These are phyloP conservation scores for Clarias pachynema DNA, from an alignment of 2,797 vertebrate genomes.

Conservation along the genomic window DNA sequence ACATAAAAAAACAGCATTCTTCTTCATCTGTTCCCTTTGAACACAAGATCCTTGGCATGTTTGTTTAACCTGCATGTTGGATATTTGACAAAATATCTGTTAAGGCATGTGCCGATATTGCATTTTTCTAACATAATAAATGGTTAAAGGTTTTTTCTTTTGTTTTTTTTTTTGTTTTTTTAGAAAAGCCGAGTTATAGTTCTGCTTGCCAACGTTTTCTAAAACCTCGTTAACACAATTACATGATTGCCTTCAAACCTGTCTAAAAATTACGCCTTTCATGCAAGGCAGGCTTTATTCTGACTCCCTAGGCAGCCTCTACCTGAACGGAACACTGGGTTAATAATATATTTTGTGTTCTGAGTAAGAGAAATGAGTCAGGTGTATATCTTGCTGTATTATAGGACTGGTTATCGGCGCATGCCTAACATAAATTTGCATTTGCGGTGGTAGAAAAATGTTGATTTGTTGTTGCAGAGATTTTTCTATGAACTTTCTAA, in stretches of 20 bases:
- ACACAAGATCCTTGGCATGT: constrained; percentile 41
- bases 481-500: constrained; percentile 15
- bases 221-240: background rate
- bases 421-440: constrained; percentile 18
- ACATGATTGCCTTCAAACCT: background rate
- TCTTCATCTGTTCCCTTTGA: constrained; percentile 36
- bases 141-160: background rate
- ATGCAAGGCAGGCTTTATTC: background rate
- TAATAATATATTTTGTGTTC: background rate
- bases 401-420: constrained; percentile 9
- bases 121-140: background rate
- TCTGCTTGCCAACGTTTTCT: background rate
- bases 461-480: constrained; percentile 55
- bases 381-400: background rate
- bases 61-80: constrained; percentile 28
- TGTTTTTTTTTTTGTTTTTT: no score
- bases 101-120: constrained; percentile 12
- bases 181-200: background rate
- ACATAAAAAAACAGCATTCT: constrained; percentile 34
- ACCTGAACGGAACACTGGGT: background rate
- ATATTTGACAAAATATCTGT: constrained; percentile 25
- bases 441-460: constrained; percentile 20
- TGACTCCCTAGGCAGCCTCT: background rate
- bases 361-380: background rate
- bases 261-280: background rate